These are phyloP conservation scores for Chironomus riparius DNA, from an alignment of 2,888 invertebrate species.

Conservation along the genomic window DNA sequence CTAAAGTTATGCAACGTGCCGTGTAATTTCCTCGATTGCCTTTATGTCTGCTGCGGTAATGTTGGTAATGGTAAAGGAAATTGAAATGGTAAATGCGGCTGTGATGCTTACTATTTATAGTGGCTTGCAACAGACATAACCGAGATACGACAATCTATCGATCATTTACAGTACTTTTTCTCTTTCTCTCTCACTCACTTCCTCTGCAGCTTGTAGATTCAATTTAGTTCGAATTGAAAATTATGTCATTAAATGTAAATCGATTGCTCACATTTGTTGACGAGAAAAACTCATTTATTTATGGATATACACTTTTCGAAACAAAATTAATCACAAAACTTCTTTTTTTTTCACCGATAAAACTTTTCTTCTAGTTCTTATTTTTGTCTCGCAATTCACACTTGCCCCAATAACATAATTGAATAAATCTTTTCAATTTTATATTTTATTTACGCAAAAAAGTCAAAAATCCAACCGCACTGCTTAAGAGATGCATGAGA, in stretches of 20 bases:
- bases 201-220: no score
- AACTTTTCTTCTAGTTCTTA: neutral
- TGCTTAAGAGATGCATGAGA: neutral
- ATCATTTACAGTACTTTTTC: no score
- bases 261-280: no score
- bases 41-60: neutral
- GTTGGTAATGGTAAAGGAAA: neutral
- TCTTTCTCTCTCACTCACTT: no score
- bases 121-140: no score
- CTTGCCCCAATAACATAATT: neutral
- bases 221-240: no score
- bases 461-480: neutral
- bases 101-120: neutral
- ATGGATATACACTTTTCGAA: no score
- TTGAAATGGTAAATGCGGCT: neutral
- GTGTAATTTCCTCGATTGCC: constrained; percentile 1
- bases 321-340: no score
- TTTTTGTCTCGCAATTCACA: neutral
- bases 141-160: no score
- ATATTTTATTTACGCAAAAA: neutral
- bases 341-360: no score
- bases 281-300: no score
- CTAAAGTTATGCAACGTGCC: neutral
- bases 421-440: neutral
- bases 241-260: no score